phyloP scores from a whole-genome alignment of 2,113 vertebrate genomes.

The Microcebus jonahi region DNA sequence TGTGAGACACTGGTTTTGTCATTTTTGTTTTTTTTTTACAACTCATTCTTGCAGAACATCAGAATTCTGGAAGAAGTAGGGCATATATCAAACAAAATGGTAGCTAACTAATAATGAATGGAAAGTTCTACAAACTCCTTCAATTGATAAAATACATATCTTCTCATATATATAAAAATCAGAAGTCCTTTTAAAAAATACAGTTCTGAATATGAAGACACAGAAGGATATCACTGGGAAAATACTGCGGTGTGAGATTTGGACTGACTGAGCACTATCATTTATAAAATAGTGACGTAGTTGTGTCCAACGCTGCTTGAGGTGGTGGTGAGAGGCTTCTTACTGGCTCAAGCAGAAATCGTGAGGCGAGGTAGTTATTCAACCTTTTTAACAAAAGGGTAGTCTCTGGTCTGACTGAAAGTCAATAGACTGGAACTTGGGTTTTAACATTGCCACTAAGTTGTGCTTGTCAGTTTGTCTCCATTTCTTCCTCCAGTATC shows the following conservation, averaged over 20 bases:
- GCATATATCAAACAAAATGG: background rate
- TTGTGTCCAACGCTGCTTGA: background rate
- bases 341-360: background rate
- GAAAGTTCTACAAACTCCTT: background rate
- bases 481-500: background rate
- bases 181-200: conserved; percentile 12
- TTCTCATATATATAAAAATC: conserved; percentile 5
- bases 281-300: background rate
- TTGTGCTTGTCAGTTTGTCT: background rate
- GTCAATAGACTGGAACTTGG: background rate
- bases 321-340: background rate
- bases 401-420: background rate
- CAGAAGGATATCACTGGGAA: background rate
- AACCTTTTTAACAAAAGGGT: background rate
- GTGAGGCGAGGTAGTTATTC: background rate
- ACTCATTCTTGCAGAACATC: background rate
- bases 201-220: background rate
- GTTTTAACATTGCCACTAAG: background rate
- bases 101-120: background rate
- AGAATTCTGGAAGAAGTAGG: background rate
- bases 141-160: background rate
- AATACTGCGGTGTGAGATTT: background rate
- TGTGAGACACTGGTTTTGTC: background rate
- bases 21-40: background rate
- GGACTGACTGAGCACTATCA: background rate